These are phyloP conservation scores for Poeciliopsis turneri DNA, from an alignment of 2,797 vertebrate species.

Conservation along the genomic window DNA sequence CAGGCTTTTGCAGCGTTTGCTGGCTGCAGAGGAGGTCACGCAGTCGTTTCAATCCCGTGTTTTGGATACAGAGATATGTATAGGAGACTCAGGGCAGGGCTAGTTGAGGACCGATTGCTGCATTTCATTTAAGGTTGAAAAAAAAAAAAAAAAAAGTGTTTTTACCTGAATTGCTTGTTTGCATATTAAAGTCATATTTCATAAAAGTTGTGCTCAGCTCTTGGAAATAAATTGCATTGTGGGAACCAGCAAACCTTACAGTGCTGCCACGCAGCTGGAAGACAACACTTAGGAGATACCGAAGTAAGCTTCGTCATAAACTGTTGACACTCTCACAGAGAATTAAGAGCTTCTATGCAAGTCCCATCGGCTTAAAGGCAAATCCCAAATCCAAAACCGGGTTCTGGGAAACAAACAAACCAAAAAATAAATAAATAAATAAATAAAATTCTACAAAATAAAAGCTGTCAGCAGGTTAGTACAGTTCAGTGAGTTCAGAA, in stretches of 20 bases:
- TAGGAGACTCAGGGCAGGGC: too few relatives aligned
- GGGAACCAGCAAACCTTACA: conserved; percentile 19
- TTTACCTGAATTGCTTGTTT: neutral
- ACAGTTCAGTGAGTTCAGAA: conserved; percentile 35
- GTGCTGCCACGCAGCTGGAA: conserved; percentile 8
- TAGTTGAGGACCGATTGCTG: too few relatives aligned
- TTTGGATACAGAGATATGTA: too few relatives aligned
- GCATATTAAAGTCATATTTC: neutral
- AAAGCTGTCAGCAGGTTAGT: conserved; percentile 46
- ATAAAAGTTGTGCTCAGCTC: conserved; percentile 13
- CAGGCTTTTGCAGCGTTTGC: too few relatives aligned
- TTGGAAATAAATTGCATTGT: conserved; percentile 2
- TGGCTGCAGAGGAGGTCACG: too few relatives aligned
- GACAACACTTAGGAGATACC: conserved; percentile 38
- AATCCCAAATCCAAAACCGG: conserved; percentile 49
- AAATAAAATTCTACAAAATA: conserved; percentile 6
- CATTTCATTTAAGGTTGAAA: neutral
- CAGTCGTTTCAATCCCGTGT: too few relatives aligned
- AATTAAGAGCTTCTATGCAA: conserved; percentile 46
- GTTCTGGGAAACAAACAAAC: conserved; percentile 15
- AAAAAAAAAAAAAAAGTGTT: neutral
- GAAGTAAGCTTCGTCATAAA: conserved; percentile 36
- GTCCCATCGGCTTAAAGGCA: conserved; percentile 52
- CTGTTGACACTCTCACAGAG: conserved; percentile 60
- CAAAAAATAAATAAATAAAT: conserved; percentile 11